Evolutionary conservation across 2,797 vertebrate species (phyloP).

Genomic region (Gymnodraco acuticeps): DNA sequence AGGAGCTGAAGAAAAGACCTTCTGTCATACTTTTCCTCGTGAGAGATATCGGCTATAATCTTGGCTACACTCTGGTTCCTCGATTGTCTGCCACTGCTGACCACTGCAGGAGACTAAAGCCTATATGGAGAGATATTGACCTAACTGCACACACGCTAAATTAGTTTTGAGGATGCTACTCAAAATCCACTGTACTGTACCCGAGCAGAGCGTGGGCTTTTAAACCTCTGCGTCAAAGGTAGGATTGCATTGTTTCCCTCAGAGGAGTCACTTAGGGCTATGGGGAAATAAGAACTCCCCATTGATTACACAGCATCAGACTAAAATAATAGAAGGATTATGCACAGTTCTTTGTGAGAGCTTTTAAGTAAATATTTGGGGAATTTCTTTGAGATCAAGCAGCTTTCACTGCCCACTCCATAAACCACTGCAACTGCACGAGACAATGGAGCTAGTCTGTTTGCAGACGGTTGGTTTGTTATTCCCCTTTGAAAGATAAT

Average conservation of each 20-base stretch:
- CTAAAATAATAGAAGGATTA: conserved; percentile 57
- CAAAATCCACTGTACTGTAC: conserved; percentile 1
- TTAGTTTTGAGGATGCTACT: conserved; percentile 39
- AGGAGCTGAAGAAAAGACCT: conserved; percentile 48
- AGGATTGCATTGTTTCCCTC: conserved; percentile 30
- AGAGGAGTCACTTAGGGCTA: conserved; percentile 12
- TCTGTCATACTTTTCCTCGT: conserved; percentile 40
- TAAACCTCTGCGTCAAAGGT: background rate
- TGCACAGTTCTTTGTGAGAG: conserved; percentile 40
- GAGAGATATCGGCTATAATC: conserved; percentile 33
- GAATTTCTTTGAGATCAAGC: conserved; percentile 49
- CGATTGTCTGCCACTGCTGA: conserved; percentile 50
- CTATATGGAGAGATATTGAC: conserved; percentile 30
- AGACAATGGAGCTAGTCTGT: conserved; percentile 57
- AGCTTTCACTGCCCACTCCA: conserved; percentile 42
- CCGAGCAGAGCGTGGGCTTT: background rate
- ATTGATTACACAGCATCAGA: conserved; percentile 33
- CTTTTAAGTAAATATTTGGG: conserved; percentile 34
- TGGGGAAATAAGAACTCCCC: conserved; percentile 26
- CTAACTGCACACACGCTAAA: conserved; percentile 29
- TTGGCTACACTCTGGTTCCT: conserved; percentile 45
- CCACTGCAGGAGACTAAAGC: conserved; percentile 39
- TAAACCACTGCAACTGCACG: conserved; percentile 29
- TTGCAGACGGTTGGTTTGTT: conserved; percentile 48
- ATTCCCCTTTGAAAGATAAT: conserved; percentile 51